phyloP scores from a whole-genome alignment of 1,140 invertebrate species.

The Bombus superbus region DNA sequence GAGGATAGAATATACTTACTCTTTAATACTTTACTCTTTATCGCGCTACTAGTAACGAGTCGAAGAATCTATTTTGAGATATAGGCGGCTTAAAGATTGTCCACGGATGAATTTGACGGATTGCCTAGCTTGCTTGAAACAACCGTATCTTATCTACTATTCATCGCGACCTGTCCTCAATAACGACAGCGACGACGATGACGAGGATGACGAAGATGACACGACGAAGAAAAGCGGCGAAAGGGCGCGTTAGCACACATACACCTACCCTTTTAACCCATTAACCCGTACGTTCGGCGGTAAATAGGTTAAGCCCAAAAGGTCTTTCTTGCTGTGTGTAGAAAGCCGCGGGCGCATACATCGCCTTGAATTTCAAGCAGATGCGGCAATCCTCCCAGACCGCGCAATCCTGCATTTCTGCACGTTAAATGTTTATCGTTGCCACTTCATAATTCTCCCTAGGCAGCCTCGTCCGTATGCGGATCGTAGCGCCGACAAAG shows the following conservation, averaged over 20 bases:
- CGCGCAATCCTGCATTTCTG: conserved; percentile 17
- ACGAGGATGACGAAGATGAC: not conserved
- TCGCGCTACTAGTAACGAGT: too few species aligned
- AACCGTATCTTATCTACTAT: too few species aligned
- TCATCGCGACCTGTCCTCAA: too few species aligned
- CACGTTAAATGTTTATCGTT: conserved; percentile 56
- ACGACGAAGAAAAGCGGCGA: conserved; percentile 40
- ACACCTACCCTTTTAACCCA: conserved; percentile 63
- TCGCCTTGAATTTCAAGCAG: conserved; percentile 66
- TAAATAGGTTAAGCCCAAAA: conserved; percentile 55
- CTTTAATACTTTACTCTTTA: not conserved
- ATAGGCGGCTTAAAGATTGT: not conserved
- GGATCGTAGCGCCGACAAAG: not conserved
- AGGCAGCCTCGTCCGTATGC: not conserved
- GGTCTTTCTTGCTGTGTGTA: conserved; percentile 30
- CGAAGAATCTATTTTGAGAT: not conserved
- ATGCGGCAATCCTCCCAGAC: conserved; percentile 44
- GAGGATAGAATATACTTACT: too few species aligned
- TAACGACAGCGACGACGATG: not conserved
- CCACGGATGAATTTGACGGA: not conserved
- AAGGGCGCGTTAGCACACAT: conserved; percentile 40
- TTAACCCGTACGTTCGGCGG: conserved; percentile 59
- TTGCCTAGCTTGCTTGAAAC: not conserved
- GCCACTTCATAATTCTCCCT: conserved; percentile 45
- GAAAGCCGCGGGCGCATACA: conserved; percentile 32